Conservation (phyloP, 2,797 vertebrate species). For the Spheniscus humboldti region DNA sequence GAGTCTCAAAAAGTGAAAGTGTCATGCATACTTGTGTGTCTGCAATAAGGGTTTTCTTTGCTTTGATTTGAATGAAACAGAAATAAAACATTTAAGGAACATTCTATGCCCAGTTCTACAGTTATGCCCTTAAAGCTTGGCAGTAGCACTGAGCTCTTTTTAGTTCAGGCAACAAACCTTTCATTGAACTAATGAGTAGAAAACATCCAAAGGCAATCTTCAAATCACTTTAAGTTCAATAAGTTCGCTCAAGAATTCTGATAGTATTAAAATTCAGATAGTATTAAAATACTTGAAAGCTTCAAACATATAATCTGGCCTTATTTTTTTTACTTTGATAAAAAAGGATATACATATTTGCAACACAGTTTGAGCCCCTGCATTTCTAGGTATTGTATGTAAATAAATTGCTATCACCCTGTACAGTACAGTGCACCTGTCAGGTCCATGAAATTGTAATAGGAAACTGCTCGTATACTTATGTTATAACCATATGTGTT, state of each 20-base stretch:
- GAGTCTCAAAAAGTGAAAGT: not conserved
- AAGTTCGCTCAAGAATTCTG: not conserved
- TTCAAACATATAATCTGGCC: not conserved
- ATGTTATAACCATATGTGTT: not conserved
- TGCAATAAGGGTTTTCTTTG: not conserved
- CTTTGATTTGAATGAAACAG: not conserved
- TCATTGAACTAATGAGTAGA: not conserved
- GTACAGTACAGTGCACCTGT: not conserved
- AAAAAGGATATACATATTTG: not conserved
- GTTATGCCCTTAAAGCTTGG: not conserved
- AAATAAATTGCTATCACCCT: not conserved
- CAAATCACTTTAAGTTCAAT: not conserved
- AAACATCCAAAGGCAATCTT: not conserved
- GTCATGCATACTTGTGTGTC: not conserved
- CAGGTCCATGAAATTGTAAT: not conserved
- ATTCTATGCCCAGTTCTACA: not conserved
- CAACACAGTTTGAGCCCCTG: not conserved
- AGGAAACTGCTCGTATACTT: not conserved
- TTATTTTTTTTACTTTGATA: not conserved
- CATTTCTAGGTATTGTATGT: not conserved
- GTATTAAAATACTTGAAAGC: not conserved
- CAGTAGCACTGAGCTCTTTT: not conserved
- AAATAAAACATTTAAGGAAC: not conserved
- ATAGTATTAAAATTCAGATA: not conserved
- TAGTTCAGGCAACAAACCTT: not conserved